Conservation (phyloP, 2,797 vertebrate genomes). For the Naso thynnoides region DNA sequence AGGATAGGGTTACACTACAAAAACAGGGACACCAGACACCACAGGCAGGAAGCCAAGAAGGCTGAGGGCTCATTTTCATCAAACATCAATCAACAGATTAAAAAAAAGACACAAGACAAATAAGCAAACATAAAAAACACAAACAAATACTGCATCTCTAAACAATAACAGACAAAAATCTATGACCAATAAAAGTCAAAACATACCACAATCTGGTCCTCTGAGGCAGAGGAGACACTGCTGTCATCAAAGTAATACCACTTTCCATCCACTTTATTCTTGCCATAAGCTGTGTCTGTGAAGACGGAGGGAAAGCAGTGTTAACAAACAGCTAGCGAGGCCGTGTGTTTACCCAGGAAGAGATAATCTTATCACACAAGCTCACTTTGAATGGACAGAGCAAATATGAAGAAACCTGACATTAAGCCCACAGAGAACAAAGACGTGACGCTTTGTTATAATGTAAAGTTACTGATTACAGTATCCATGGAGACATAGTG, state of each 20-base stretch:
- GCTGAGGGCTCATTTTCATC: not conserved
- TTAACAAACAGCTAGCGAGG: constrained; percentile 1
- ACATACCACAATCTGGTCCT: constrained; percentile 98
- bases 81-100: not conserved
- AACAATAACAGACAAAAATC: not conserved
- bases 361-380: constrained; percentile 12
- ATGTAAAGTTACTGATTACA: constrained; percentile 14
- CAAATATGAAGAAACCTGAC: not conserved
- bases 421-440: constrained; percentile 14
- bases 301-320: constrained; percentile 43
- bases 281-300: constrained; percentile 94
- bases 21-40: constrained; percentile 55
- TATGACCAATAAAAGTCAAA: not conserved
- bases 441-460: not conserved
- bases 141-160: not conserved
- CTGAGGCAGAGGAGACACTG: constrained; percentile 91
- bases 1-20: constrained; percentile 42
- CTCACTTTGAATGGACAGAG: not conserved
- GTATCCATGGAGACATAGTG: constrained; percentile 12
- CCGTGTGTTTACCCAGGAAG: constrained; percentile 1
- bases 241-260: constrained; percentile 98
- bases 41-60: constrained; percentile 11
- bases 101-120: too few relatives aligned
- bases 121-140: too few relatives aligned
- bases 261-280: constrained; percentile 92